phyloP scores from a whole-genome alignment of 64 coral and sea anemone genomes.

The Montipora foliosa region DNA sequence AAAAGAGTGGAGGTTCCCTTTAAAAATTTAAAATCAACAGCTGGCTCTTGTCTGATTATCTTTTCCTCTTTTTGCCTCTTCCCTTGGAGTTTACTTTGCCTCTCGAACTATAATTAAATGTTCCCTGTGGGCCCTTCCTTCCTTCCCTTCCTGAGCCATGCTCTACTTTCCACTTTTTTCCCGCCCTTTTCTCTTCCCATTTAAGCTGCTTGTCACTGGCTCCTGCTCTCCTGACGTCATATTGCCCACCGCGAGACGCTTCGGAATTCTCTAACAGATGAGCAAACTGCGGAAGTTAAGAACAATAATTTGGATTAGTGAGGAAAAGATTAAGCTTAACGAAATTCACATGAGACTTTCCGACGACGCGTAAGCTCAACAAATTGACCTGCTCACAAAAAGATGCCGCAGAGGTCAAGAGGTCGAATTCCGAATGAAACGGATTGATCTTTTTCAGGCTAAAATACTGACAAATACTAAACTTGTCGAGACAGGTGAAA shows the following conservation, averaged over 20 bases:
- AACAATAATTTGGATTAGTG: background rate
- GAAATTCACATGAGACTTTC: too few species aligned
- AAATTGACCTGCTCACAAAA: too few species aligned
- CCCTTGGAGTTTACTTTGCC: background rate
- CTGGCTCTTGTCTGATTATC: background rate
- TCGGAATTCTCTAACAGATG: slow-evolving; percentile 64
- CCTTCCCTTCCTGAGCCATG: background rate
- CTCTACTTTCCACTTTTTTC: slow-evolving; percentile 31
- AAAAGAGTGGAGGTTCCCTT: too few species aligned
- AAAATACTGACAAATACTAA: too few species aligned
- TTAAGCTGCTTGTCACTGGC: slow-evolving; percentile 57
- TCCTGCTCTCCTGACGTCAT: slow-evolving; percentile 46
- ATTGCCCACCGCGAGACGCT: slow-evolving; percentile 39
- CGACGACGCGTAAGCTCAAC: too few species aligned
- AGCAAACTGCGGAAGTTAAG: slow-evolving; percentile 50
- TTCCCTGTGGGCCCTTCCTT: background rate
- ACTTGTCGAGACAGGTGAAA: too few species aligned
- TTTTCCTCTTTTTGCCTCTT: slow-evolving; percentile 5
- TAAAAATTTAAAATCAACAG: too few species aligned
- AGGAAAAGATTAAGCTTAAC: too few species aligned
- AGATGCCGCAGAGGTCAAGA: too few species aligned
- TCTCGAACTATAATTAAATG: background rate
- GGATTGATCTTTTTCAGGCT: too few species aligned
- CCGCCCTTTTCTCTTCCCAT: slow-evolving; percentile 55
- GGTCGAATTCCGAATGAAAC: too few species aligned